These are phyloP conservation scores for Cephalopachus bancanus DNA, from an alignment of 2,797 vertebrate genomes.

Conservation along the genomic window DNA sequence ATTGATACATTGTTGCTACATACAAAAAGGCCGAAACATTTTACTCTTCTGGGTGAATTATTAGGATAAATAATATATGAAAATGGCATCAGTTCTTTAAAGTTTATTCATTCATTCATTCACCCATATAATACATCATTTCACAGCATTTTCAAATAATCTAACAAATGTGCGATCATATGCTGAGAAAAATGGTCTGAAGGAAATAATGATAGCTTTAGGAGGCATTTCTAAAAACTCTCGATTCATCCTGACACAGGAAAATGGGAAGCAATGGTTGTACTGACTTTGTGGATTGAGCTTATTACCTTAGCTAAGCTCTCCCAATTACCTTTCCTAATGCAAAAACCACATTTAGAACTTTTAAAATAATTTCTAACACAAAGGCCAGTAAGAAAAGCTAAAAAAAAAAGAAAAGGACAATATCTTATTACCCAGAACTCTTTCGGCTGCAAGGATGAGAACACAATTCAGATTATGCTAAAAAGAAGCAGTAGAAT, in stretches of 20 bases:
- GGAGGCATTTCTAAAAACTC: not conserved
- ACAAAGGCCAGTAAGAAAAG: not conserved
- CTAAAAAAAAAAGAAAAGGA: not conserved
- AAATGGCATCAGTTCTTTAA: conserved; percentile 40
- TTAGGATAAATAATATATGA: not conserved
- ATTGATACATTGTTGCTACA: not conserved
- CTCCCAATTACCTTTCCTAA: not conserved
- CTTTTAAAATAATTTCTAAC: not conserved
- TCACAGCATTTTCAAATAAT: conserved; percentile 24
- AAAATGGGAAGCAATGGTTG: not conserved
- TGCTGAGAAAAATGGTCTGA: not conserved
- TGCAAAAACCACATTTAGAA: not conserved
- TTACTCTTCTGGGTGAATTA: not conserved
- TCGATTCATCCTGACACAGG: not conserved
- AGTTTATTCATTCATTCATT: not conserved
- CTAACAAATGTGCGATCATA: not conserved
- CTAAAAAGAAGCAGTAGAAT: not conserved
- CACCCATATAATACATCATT: not conserved
- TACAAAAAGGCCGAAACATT: not conserved
- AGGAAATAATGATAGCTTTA: not conserved
- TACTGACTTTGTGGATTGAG: not conserved
- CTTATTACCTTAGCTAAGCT: not conserved
- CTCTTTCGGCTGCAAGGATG: not conserved
- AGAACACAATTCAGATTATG: not conserved
- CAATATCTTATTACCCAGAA: not conserved